A percentile compares a stretch with the other conserved stretches of the same genome.
Conservation (phyloP, 2,113 vertebrate species). For the Natator depressus region DNA sequence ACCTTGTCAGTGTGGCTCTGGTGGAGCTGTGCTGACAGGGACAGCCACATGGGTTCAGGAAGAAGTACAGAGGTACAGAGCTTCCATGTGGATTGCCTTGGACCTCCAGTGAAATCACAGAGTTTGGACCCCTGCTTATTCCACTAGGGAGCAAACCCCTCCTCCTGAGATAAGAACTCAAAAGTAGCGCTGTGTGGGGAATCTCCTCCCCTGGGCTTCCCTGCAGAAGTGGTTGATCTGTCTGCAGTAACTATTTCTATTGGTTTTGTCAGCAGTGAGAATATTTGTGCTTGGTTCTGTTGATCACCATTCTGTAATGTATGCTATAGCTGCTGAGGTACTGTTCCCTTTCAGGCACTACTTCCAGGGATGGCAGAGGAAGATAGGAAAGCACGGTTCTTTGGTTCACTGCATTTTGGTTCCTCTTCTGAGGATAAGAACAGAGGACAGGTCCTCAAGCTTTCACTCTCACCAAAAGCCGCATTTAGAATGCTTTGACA, state of each 20-base stretch:
- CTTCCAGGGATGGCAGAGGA: neutral
- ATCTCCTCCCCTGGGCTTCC: neutral
- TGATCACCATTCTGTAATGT: neutral
- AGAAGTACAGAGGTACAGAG: neutral
- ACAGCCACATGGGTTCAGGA: no score
- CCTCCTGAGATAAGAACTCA: neutral
- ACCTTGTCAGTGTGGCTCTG: neutral
- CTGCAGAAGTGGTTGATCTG: neutral
- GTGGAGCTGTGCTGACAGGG: neutral
- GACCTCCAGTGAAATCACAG: neutral
- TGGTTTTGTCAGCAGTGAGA: neutral
- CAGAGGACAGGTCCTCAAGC: neutral
- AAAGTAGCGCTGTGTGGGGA: neutral
- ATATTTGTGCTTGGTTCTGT: neutral
- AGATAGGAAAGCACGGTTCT: neutral
- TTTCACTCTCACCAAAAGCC: neutral
- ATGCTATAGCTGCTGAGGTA: neutral
- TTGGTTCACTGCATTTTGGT: neutral
- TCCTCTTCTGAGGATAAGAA: neutral
- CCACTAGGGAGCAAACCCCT: neutral
- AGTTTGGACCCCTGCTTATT: constrained; percentile 5
- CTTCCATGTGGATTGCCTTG: constrained; percentile 11
- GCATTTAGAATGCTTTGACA: rapidly evolving
- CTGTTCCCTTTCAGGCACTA: neutral
- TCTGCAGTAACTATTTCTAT: neutral